phyloP scores from a whole-genome alignment of 2,888 invertebrate species.

The Harpagoxenus sublaevis region DNA sequence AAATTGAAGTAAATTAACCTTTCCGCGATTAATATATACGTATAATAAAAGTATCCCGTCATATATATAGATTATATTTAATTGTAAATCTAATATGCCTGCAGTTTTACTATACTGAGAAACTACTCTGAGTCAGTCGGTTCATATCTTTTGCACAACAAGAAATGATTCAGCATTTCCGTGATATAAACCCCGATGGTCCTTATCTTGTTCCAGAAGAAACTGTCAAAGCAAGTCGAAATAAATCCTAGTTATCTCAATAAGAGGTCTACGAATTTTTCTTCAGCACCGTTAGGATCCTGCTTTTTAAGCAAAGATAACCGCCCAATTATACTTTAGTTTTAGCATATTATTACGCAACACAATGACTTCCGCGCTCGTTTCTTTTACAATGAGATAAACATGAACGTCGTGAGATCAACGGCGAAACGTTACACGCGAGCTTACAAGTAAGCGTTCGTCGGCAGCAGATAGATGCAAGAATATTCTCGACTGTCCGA shows the following conservation, averaged over 20 bases:
- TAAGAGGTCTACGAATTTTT: constrained; percentile 4
- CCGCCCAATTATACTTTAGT: constrained; percentile 13
- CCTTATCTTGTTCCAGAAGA: constrained; percentile 33
- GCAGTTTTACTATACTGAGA: not conserved
- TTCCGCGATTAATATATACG: not conserved
- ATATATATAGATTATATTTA: not conserved
- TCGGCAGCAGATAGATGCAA: not conserved
- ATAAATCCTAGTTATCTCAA: constrained; percentile 56
- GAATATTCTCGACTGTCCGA: constrained; percentile 53
- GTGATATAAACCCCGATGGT: constrained; percentile 5
- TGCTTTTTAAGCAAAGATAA: not conserved
- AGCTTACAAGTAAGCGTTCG: not conserved
- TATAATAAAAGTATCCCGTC: not conserved
- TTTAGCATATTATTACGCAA: constrained; percentile 31
- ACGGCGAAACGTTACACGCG: not conserved
- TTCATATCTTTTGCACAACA: not conserved
- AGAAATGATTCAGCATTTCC: constrained; percentile 21
- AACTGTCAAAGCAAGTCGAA: constrained; percentile 24
- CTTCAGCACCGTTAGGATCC: not conserved
- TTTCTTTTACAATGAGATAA: not conserved
- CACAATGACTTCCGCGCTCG: constrained; percentile 8
- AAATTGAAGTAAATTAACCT: not conserved
- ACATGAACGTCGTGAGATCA: not conserved
- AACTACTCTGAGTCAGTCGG: not conserved
- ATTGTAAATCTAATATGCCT: not conserved